phyloP scores from a whole-genome alignment of 2,797 vertebrate species.

The Anableps anableps region DNA sequence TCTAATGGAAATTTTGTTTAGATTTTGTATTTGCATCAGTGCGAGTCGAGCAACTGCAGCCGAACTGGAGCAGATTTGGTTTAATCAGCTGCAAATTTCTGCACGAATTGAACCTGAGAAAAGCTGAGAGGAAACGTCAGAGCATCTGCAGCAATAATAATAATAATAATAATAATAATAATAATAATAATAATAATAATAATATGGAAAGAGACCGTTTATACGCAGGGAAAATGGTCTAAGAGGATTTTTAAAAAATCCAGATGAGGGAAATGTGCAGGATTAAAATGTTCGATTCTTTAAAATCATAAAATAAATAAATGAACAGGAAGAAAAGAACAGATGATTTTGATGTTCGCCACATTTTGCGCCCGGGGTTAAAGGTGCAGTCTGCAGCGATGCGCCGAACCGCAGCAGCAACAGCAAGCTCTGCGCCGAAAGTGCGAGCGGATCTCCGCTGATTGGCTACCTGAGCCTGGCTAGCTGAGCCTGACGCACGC shows the following conservation, averaged over 20 bases:
- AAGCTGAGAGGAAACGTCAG: background rate
- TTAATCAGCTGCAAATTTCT: too few species aligned
- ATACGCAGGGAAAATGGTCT: too few species aligned
- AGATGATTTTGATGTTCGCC: background rate
- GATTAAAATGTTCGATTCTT: background rate
- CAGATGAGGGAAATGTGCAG: background rate
- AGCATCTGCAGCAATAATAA: background rate
- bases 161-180: background rate
- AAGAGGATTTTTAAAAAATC: background rate
- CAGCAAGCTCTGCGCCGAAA: too few species aligned
- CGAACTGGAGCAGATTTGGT: too few species aligned
- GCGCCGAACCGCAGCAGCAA: too few species aligned
- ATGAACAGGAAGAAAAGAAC: background rate
- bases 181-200: background rate
- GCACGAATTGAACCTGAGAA: too few species aligned
- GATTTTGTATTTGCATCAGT: background rate
- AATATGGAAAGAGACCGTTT: background rate
- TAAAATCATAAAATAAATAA: background rate
- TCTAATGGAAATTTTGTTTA: background rate
- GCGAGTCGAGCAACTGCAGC: background rate
- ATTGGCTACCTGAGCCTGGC: conserved; percentile 5
- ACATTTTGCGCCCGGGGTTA: background rate
- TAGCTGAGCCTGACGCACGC: background rate
- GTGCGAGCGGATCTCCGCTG: conserved; percentile 17
- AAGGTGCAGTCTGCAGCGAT: background rate